Conservation (phyloP, 1,140 invertebrate species). For the Aphaenogaster rudis region DNA sequence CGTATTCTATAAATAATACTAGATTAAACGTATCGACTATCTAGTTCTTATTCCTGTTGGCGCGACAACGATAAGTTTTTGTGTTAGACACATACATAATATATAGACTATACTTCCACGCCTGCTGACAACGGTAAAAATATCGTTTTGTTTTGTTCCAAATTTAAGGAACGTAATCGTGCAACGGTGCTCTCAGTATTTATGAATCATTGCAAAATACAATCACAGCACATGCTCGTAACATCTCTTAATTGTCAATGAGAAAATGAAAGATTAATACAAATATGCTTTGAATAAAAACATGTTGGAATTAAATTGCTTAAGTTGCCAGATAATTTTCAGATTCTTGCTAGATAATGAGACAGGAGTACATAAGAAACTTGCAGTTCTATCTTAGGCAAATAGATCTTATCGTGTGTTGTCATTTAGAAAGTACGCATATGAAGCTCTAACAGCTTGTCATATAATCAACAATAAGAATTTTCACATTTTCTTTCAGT, state of each 20-base stretch:
- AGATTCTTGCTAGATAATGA: constrained; percentile 2
- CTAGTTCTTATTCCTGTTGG: constrained; percentile 26
- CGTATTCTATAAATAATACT: constrained; percentile 44
- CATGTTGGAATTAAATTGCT: constrained; percentile 5
- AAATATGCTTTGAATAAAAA: constrained; percentile 28
- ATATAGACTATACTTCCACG: constrained; percentile 3
- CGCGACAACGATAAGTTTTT: constrained; percentile 36
- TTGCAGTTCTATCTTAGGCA: constrained; percentile 69
- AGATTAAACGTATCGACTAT: constrained; percentile 46
- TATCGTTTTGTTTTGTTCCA: constrained; percentile 11
- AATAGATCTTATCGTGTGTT: constrained; percentile 61
- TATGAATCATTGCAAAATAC: constrained; percentile 11
- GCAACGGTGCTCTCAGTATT: not conserved
- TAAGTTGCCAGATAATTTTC: not conserved
- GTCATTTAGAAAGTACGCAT: constrained; percentile 66
- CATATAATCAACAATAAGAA: constrained; percentile 69
- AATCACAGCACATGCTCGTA: constrained; percentile 3
- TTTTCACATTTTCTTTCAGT: constrained; percentile 73
- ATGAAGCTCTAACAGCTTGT: constrained; percentile 62
- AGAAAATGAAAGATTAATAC: not conserved
- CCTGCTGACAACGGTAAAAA: constrained; percentile 6
- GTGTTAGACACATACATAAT: constrained; percentile 10
- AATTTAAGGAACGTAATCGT: constrained; percentile 16
- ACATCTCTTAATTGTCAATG: not conserved
- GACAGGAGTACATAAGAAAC: constrained; percentile 45